Evolutionary conservation across 2,797 vertebrate genomes (phyloP).

Genomic region (Botia almorhae): DNA sequence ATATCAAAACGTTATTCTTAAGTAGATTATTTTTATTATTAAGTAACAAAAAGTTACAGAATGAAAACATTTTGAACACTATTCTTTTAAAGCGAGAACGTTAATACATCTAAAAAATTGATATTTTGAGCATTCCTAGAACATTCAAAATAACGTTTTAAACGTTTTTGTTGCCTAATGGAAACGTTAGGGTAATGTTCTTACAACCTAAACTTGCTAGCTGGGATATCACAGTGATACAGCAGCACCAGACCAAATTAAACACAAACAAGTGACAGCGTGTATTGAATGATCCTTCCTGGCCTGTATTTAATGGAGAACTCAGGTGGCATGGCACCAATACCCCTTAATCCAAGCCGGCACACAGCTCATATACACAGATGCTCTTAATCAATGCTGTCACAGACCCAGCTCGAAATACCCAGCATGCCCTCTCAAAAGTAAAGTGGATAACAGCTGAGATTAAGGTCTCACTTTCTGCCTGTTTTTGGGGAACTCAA

Average conservation of each 20-base stretch:
- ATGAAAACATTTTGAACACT: no score
- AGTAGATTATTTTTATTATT: no score
- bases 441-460: slow-evolving; percentile 34
- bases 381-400: slow-evolving; percentile 45
- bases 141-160: no score
- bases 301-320: background rate
- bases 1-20: no score
- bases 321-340: slow-evolving; percentile 7
- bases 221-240: slow-evolving; percentile 11
- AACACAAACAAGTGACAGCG: slow-evolving; percentile 32
- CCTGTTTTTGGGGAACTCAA: slow-evolving; percentile 4
- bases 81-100: no score
- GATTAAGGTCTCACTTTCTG: slow-evolving; percentile 39
- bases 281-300: background rate
- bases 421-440: slow-evolving; percentile 29
- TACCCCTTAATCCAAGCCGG: slow-evolving; percentile 34
- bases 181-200: no score
- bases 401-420: slow-evolving; percentile 26
- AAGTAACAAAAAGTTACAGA: no score
- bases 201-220: no score
- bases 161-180: no score
- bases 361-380: slow-evolving; percentile 42
- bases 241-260: background rate
- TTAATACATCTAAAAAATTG: no score
- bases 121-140: no score